Evolutionary conservation across 1,140 invertebrate species (phyloP), one percentile per base, ranked within the genome.

Genomic region (Sweltsa coloradensis): DNA sequence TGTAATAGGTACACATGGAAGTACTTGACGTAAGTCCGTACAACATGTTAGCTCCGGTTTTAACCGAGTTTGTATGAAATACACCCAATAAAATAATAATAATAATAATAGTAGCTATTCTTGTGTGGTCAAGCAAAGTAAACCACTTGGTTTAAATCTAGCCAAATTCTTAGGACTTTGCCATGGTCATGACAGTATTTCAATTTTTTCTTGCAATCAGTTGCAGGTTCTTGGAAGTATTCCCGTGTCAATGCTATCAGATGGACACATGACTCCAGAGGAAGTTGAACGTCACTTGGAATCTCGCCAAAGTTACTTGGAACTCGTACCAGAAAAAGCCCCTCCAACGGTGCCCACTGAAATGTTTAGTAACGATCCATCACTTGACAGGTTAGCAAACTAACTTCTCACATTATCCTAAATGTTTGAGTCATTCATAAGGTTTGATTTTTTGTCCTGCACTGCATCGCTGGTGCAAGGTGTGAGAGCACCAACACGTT

Each of bases 351-450:
- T 93, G 9, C 89, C 89, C 6, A 87, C 82, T 36, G 89, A 92
- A 65, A 89, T 92, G 80, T 91, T 94, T 57, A 92, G 87, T 59
- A 91, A 91, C 67, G 89, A 93, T 57, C 83, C 82, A 39, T 86
- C 83, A 7, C 66, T 85, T 49, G 85, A 88, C 59, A 88, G 82
- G 81, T 83, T 19, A 6, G 46, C 16, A 21, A 7, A 18, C 31
- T 14, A 5, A 14, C n/a, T 14, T 18, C n/a, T 5, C 16, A 1
- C n/a, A 34, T 14, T 34, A 14, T 34, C 14, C 34, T 14, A 36
- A 3, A 2, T 5, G 34, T 18, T 3, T 36, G 34, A 36, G 9
- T 7, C 6, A 14, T 34, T 14, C 31, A 34, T 5, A 5, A n/a
- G 2, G n/a, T 4, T 14, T 34, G n/a, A 5, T 5, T 14, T 18